These are phyloP conservation scores for Brachyptera putata DNA, from an alignment of 2,888 invertebrate species.

Conservation along the genomic window DNA sequence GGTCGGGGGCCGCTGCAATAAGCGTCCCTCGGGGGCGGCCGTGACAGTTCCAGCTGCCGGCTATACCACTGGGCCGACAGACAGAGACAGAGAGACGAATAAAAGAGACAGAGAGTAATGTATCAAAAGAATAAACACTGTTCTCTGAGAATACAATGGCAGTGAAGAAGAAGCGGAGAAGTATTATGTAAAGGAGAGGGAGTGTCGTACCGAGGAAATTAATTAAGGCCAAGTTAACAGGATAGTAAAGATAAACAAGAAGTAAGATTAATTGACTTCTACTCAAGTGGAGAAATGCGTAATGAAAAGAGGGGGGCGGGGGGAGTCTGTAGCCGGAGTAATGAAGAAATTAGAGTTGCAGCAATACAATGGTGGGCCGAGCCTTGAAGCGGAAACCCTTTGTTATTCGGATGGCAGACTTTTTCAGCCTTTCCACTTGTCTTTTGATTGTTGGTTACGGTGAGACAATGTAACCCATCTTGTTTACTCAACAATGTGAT, in stretches of 20 bases:
- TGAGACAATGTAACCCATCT: neutral
- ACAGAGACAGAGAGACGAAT: no score
- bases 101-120: conserved; percentile 12
- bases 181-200: conserved; percentile 9
- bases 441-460: neutral
- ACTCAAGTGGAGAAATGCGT: conserved; percentile 12
- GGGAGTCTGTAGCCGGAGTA: neutral
- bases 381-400: neutral
- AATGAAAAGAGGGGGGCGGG: conserved; percentile 8
- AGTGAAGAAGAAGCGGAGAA: neutral
- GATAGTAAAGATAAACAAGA: conserved; percentile 18
- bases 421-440: neutral
- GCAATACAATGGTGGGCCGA: neutral
- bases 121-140: conserved; percentile 6
- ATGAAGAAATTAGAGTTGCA: conserved; percentile 14
- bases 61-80: no score
- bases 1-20: conserved; percentile 7
- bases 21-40: conserved; percentile 10
- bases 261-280: conserved; percentile 21
- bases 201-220: conserved; percentile 13
- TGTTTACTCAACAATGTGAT: no score
- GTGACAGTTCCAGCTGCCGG: conserved; percentile 9
- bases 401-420: neutral
- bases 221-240: conserved; percentile 21
- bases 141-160: neutral